Conservation (phyloP, 2,888 invertebrate species). For the Lacanobia oleracea region DNA sequence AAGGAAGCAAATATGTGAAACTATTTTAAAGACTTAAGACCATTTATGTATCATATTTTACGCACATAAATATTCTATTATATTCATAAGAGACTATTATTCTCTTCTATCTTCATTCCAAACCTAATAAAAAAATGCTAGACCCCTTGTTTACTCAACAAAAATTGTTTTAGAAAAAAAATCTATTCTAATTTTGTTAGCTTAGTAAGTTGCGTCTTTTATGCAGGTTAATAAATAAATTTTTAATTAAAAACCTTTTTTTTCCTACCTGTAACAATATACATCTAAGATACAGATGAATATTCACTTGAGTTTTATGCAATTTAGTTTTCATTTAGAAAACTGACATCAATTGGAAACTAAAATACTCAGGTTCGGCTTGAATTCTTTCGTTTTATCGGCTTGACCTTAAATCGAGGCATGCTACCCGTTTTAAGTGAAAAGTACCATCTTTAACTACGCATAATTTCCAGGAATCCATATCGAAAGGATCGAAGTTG, state of each 20-base stretch:
- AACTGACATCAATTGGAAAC: neutral
- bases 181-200: too few species aligned
- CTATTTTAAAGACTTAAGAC: too few species aligned
- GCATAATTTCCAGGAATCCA: slow-evolving; percentile 49
- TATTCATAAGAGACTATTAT: too few species aligned
- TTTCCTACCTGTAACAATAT: neutral
- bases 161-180: too few species aligned
- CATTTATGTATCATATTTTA: too few species aligned
- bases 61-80: too few species aligned
- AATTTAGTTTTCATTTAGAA: neutral
- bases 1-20: too few species aligned
- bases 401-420: neutral
- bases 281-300: neutral
- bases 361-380: neutral
- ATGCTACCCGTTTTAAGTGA: too few species aligned
- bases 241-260: neutral
- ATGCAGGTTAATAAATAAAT: neutral
- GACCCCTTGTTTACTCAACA: too few species aligned
- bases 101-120: too few species aligned
- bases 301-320: neutral
- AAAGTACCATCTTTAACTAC: too few species aligned
- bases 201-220: neutral
- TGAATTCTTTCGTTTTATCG: neutral
- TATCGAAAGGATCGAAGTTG: slow-evolving; percentile 55
- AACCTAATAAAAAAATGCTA: too few species aligned